A percentile compares a stretch with the other conserved stretches of the same genome.
These are phyloP conservation scores for Drosophila leontia DNA, from an alignment of 1,140 invertebrate genomes.

Conservation along the genomic window DNA sequence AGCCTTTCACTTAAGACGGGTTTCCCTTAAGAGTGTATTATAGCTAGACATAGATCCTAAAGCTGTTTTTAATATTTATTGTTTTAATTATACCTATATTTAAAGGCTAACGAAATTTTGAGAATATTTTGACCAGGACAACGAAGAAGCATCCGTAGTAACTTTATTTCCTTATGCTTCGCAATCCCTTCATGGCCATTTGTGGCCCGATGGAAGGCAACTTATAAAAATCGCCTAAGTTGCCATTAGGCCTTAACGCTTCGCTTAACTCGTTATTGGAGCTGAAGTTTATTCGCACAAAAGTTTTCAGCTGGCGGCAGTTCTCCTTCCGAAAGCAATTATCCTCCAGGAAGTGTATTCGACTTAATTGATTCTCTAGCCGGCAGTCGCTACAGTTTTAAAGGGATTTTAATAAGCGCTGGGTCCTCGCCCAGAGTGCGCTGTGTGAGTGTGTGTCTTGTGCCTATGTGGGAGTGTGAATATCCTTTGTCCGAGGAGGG, in stretches of 20 bases:
- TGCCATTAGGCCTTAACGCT: slow-evolving; percentile 80
- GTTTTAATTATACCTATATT: too few relatives aligned
- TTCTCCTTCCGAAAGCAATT: slow-evolving; percentile 78
- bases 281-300: slow-evolving; percentile 73
- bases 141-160: too few relatives aligned
- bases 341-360: slow-evolving; percentile 80
- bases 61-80: neutral
- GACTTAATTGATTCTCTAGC: slow-evolving; percentile 79
- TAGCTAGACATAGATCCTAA: too few relatives aligned
- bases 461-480: slow-evolving; percentile 8
- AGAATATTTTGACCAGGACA: neutral
- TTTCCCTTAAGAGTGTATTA: too few relatives aligned
- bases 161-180: neutral
- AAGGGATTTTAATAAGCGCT: slow-evolving; percentile 80
- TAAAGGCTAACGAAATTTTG: too few relatives aligned
- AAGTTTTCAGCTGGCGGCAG: slow-evolving; percentile 70
- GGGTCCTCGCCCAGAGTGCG: slow-evolving; percentile 25
- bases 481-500: slow-evolving; percentile 52
- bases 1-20: too few relatives aligned
- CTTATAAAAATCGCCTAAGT: slow-evolving; percentile 57
- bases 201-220: neutral
- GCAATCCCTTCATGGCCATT: slow-evolving; percentile 6
- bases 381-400: slow-evolving; percentile 69
- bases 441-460: slow-evolving; percentile 26
- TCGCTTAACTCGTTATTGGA: slow-evolving; percentile 78